Evolutionary conservation across 2,888 invertebrate genomes (phyloP).

Genomic region (Xanthia icteritia): DNA sequence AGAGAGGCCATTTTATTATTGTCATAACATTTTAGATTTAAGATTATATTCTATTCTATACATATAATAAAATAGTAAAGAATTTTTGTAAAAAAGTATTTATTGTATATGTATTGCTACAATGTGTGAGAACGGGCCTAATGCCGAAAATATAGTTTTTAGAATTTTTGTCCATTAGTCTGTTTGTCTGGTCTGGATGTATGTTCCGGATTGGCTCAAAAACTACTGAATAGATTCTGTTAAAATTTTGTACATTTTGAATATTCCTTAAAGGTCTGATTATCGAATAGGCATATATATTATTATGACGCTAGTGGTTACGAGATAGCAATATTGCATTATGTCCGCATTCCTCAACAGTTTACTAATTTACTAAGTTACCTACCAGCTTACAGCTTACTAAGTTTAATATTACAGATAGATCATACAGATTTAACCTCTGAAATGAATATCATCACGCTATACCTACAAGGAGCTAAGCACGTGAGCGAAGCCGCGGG

Average conservation of each 20-base stretch:
- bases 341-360: neutral
- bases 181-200: no score
- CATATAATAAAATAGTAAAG: neutral
- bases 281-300: neutral
- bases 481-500: neutral
- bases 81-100: neutral
- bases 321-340: neutral
- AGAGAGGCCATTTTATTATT: conserved; percentile 51
- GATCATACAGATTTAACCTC: neutral
- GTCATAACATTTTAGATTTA: conserved; percentile 55
- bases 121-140: neutral
- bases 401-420: neutral
- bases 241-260: neutral
- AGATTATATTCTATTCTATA: conserved; percentile 47
- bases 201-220: neutral
- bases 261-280: neutral
- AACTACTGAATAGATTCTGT: neutral
- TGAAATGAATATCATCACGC: neutral
- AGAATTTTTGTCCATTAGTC: neutral
- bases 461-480: neutral
- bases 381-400: no score
- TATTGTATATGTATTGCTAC: no score
- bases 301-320: neutral
- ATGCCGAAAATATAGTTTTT: neutral
- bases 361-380: no score